Conservation (phyloP, 2,797 vertebrate genomes). For the Taenioides sp. region DNA sequence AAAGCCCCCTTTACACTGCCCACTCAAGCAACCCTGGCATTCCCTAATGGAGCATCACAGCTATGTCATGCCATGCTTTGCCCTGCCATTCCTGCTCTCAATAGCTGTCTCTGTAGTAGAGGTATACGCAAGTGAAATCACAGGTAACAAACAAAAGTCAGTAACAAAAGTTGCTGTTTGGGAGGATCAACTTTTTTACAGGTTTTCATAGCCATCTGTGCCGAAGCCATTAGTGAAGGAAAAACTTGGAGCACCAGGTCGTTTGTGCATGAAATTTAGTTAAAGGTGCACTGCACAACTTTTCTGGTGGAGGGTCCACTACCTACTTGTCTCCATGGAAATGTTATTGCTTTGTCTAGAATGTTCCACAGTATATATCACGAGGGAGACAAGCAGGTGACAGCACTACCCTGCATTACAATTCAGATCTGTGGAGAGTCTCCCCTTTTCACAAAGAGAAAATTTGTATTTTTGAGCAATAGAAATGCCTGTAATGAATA, state of each 20-base stretch:
- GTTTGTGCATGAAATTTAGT: background rate
- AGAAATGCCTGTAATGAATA: too few species aligned
- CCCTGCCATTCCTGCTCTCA: slow-evolving; percentile 39
- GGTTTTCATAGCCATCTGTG: too few species aligned
- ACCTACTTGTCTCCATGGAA: too few species aligned
- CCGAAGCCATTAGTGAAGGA: background rate
- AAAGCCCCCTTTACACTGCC: slow-evolving; percentile 59
- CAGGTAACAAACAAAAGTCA: background rate
- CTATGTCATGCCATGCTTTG: slow-evolving; percentile 27
- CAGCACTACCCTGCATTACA: too few species aligned
- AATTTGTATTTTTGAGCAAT: too few species aligned
- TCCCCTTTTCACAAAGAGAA: too few species aligned
- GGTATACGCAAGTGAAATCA: slow-evolving; percentile 10
- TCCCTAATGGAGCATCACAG: slow-evolving; percentile 70
- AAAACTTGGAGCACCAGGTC: background rate
- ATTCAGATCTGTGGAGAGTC: too few species aligned
- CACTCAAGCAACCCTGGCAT: slow-evolving; percentile 62
- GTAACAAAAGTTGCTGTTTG: background rate
- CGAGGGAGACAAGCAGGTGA: too few species aligned
- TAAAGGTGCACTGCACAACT: too few species aligned
- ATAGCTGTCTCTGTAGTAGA: slow-evolving; percentile 43
- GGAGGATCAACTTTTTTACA: slow-evolving; percentile 22
- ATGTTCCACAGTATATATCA: too few species aligned
- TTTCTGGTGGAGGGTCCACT: too few species aligned
- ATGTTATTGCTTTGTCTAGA: too few species aligned